Evolutionary conservation across 1,140 invertebrate genomes (phyloP).

Genomic region (Halesus radiatus): DNA sequence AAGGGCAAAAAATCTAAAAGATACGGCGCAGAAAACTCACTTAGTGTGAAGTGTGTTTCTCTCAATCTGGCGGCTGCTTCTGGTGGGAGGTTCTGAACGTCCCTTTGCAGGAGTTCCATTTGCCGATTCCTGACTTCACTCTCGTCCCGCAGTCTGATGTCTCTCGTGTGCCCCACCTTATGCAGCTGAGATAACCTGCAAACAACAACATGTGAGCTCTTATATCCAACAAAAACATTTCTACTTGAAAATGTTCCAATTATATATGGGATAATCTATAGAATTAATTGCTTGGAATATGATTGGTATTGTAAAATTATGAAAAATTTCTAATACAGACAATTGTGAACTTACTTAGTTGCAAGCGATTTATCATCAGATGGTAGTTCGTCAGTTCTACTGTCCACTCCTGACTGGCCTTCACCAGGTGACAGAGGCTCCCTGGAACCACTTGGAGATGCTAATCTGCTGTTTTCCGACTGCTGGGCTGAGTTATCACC

Average conservation of each 20-base stretch:
- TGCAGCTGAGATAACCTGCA: conserved; percentile 80
- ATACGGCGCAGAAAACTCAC: conserved; percentile 68
- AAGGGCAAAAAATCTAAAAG: no score
- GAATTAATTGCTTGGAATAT: no score
- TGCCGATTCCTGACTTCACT: conserved; percentile 81
- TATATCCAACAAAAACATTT: no score
- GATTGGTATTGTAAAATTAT: no score
- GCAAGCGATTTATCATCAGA: conserved; percentile 29
- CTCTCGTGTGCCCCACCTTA: conserved; percentile 78
- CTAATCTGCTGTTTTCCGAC: background rate
- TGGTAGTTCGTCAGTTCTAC: conserved; percentile 1
- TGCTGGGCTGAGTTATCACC: background rate
- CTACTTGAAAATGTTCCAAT: no score
- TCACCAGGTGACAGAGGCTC: conserved; percentile 5
- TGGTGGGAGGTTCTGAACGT: conserved; percentile 77
- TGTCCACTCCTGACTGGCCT: background rate
- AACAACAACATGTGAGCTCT: background rate
- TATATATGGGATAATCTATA: no score
- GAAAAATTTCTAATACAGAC: no score
- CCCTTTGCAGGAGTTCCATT: conserved; percentile 79
- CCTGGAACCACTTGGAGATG: background rate
- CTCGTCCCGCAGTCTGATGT: conserved; percentile 81
- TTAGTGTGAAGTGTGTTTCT: conserved; percentile 80
- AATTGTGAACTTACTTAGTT: conserved; percentile 52
- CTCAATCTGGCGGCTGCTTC: conserved; percentile 77